phyloP scores from a whole-genome alignment of 2,113 vertebrate species.

The Bungarus multicinctus region DNA sequence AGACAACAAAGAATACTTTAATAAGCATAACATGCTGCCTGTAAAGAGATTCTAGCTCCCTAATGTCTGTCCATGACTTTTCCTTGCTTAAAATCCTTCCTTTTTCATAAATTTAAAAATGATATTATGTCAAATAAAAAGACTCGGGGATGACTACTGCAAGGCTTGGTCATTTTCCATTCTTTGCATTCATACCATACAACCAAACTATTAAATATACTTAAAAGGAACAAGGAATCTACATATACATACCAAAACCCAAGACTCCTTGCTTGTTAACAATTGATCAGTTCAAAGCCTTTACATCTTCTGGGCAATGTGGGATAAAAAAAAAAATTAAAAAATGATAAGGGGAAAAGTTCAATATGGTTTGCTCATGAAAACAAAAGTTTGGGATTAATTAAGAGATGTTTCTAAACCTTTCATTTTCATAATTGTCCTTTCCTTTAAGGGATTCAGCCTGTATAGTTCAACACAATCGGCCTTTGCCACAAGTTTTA shows the following conservation, averaged over 20 bases:
- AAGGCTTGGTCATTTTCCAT: not conserved
- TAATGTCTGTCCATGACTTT: constrained; percentile 4
- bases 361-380: constrained; percentile 22
- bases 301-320: not conserved
- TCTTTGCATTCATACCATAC: constrained; percentile 15
- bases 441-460: not conserved
- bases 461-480: not conserved
- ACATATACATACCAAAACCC: constrained; percentile 30
- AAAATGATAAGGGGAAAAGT: accelerated
- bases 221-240: constrained; percentile 43
- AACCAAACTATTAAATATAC: constrained; percentile 42
- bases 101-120: constrained; percentile 24
- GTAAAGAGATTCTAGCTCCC: constrained; percentile 31
- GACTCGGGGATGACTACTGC: constrained; percentile 16
- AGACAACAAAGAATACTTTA: constrained; percentile 57
- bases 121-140: constrained; percentile 23
- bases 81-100: constrained; percentile 31
- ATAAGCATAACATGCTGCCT: constrained; percentile 37
- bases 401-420: constrained; percentile 3
- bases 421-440: constrained; percentile 5
- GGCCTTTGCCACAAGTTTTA: not conserved
- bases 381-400: constrained; percentile 8
- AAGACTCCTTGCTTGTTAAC: constrained; percentile 8
- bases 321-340: not conserved
- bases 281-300: accelerated